A percentile compares a stretch with the other conserved stretches of the same genome.
Evolutionary conservation across 1,140 invertebrate genomes (phyloP).

Genomic region (Mycetomoellerius zeteki): DNA sequence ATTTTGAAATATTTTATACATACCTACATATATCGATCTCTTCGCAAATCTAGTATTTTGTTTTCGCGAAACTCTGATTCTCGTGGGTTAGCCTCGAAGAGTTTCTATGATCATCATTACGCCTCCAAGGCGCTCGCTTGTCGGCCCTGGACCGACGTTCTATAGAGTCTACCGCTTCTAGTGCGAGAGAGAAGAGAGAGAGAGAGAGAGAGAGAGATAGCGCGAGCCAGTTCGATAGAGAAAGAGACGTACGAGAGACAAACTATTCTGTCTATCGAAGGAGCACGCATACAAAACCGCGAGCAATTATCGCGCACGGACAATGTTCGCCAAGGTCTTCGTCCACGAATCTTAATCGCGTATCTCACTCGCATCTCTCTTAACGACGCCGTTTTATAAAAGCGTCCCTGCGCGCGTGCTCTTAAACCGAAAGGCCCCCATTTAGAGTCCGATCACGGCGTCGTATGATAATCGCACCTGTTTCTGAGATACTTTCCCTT

Average conservation of each 20-base stretch:
- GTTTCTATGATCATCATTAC: slow-evolving; percentile 81
- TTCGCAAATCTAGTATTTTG: slow-evolving; percentile 48
- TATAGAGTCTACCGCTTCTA: slow-evolving; percentile 49
- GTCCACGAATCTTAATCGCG: slow-evolving; percentile 70
- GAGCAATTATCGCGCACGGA: slow-evolving; percentile 72
- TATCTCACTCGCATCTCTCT: slow-evolving; percentile 40
- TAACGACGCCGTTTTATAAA: slow-evolving; percentile 29
- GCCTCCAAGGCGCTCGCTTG: slow-evolving; percentile 78
- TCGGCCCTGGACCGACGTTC: slow-evolving; percentile 78
- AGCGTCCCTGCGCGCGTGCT: background rate
- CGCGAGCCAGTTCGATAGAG: slow-evolving; percentile 32
- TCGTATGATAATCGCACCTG: slow-evolving; percentile 25
- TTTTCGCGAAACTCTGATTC: slow-evolving; percentile 72
- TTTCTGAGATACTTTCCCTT: slow-evolving; percentile 50
- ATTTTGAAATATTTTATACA: background rate
- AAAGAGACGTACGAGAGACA: slow-evolving; percentile 58
- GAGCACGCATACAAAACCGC: slow-evolving; percentile 56
- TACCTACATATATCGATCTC: slow-evolving; percentile 43
- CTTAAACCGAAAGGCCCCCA: background rate
- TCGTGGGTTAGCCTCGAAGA: slow-evolving; percentile 76
- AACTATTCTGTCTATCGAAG: slow-evolving; percentile 66
- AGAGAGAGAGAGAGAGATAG: slow-evolving; percentile 37
- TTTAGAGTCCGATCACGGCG: slow-evolving; percentile 11
- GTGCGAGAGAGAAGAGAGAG: slow-evolving; percentile 27
- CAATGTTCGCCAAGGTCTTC: slow-evolving; percentile 71